Evolutionary conservation across 2,797 vertebrate species (phyloP).

Genomic region (Argyrosomus regius): DNA sequence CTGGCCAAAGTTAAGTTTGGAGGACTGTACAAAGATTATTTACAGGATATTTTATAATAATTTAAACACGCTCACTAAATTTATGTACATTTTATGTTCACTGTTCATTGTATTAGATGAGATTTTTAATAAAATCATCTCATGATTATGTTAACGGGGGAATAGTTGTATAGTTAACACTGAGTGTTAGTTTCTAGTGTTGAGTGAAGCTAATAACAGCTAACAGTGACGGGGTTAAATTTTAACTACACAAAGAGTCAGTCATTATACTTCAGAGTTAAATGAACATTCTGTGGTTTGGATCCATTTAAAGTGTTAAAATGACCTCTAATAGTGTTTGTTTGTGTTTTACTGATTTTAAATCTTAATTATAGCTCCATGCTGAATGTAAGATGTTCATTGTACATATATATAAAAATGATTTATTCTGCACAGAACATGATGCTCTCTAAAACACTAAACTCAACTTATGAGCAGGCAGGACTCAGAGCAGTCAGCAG

Average conservation of each 20-base stretch:
- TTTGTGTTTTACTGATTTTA: background rate
- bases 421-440: background rate
- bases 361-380: background rate
- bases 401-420: no score
- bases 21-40: background rate
- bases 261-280: background rate
- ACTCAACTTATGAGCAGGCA: slow-evolving; percentile 54
- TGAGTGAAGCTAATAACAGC: background rate
- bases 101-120: background rate
- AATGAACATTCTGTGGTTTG: background rate
- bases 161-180: no score
- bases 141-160: no score
- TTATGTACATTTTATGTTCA: background rate
- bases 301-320: background rate
- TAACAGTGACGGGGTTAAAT: background rate
- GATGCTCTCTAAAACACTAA: slow-evolving; percentile 24
- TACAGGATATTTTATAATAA: background rate
- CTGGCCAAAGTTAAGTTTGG: background rate
- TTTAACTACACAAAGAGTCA: background rate
- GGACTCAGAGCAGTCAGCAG: slow-evolving; percentile 90
- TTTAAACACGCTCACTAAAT: background rate
- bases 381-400: background rate
- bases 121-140: background rate
- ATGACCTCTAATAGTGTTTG: background rate
- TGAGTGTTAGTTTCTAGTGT: background rate